Evolutionary conservation across 2,797 vertebrate genomes (phyloP), one percentile per base, ranked within the genome.

Genomic region (Erethizon dorsatum): DNA sequence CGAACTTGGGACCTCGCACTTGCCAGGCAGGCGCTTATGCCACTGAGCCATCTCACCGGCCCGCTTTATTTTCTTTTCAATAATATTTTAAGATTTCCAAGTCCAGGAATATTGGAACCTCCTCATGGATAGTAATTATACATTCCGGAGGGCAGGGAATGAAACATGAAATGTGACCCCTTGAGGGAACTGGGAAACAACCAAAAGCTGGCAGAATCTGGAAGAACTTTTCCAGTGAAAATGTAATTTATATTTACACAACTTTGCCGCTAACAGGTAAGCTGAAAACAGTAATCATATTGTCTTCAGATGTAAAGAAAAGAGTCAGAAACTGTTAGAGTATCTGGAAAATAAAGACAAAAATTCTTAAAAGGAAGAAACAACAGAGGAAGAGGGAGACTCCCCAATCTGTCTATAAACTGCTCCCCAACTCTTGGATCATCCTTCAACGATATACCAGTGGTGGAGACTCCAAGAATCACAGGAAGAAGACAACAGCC

Each of bases 31-130:
- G 37, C 37, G 2, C 37, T 41, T 41, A 2, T 41, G 37, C 37
- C 37, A 2, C 37, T 41, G 37, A 41, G 37, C 2, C 37, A 41
- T 41, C 37, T 41, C 37, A 41, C 37, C 37, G 37, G 37, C 37
- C 37, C 37, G 57, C 12, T 54, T 86, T 83, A 5, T 80, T 45
- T 88, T 83, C 31, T 94, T 94, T 95, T 67, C 50, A 85, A 71
- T 67, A 84, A 54, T 87, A 83, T 75, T 75, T 63, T 91, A 50
- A 78, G 22, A 85, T 85, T 83, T 94, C 33, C 18, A 45, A 41
- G 50, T 69, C 20, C 33, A 78, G 37, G 28, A 89, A 63, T 20
- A 28, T 8, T 86, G 10, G 65, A 85, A 47, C 77, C 5, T 80
- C 31, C 37, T 78, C 65, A 77, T 15, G 65, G 37, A 82, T 17